phyloP scores from a whole-genome alignment of 2,113 vertebrate genomes.

The Lycaon pictus region DNA sequence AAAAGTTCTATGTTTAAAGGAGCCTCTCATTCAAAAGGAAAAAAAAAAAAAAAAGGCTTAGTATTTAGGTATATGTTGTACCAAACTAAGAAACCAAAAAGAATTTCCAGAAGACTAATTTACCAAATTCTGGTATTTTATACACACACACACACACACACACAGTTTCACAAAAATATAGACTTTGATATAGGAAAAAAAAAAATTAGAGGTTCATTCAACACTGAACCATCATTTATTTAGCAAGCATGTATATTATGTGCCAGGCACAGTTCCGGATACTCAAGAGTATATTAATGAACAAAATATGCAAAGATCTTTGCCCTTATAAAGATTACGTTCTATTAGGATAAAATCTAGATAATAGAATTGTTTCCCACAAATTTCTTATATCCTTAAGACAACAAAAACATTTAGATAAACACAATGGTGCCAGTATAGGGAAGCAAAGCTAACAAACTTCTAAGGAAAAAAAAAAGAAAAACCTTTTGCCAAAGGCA shows the following conservation, averaged over 20 bases:
- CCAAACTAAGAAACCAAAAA: constrained; percentile 42
- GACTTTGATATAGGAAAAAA: not conserved
- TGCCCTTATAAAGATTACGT: not conserved
- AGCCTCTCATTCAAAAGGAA: not conserved
- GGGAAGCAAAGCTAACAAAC: constrained; percentile 11
- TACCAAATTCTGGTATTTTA: not conserved
- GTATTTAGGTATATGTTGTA: not conserved
- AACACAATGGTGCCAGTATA: not conserved
- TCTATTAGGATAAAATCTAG: constrained; percentile 41
- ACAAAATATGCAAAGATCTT: constrained; percentile 44
- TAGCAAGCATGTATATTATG: constrained; percentile 14
- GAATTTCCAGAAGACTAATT: constrained; percentile 18
- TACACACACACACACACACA: not conserved
- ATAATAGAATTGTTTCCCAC: not conserved
- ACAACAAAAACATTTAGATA: constrained; percentile 55
- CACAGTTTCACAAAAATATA: constrained; percentile 9
- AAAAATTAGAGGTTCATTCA: not conserved
- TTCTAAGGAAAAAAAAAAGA: not conserved
- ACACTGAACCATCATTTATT: constrained; percentile 2
- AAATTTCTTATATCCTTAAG: not conserved
- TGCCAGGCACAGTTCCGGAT: not conserved
- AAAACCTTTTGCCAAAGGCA: not conserved
- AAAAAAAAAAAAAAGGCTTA: not conserved
- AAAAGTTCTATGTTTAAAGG: constrained; percentile 53
- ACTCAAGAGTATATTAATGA: constrained; percentile 6